phyloP scores from a whole-genome alignment of 2,888 invertebrate genomes.

The Euphydryas editha region DNA sequence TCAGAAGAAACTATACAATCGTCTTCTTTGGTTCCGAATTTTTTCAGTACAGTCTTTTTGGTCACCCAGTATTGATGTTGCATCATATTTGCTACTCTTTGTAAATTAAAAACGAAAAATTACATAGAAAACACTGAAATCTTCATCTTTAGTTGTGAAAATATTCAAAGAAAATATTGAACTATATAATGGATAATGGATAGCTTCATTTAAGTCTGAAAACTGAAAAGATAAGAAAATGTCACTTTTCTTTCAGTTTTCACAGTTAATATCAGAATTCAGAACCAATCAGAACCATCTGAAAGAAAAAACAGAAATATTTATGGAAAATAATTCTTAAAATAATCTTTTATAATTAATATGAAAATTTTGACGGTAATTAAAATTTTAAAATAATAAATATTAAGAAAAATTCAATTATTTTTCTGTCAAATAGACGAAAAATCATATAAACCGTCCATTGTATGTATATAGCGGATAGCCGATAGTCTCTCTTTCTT shows the following conservation, averaged over 20 bases:
- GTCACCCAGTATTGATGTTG: constrained; percentile 99
- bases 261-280: background rate
- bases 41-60: constrained; percentile 96
- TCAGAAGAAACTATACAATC: constrained; percentile 98
- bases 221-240: constrained; percentile 4
- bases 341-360: background rate
- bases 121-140: constrained; percentile 12
- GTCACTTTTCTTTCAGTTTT: background rate
- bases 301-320: background rate
- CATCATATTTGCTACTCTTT: constrained; percentile 78
- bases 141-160: constrained; percentile 12
- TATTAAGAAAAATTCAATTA: background rate
- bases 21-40: constrained; percentile 98
- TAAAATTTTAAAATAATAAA: background rate
- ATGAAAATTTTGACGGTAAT: background rate
- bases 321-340: background rate
- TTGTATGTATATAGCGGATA: background rate
- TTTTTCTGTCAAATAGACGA: too few species aligned
- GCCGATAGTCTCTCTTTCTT: too few species aligned
- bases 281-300: too few species aligned
- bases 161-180: constrained; percentile 6
- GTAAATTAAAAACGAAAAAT: constrained; percentile 15
- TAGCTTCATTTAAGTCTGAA: constrained; percentile 5
- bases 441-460: background rate
- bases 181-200: too few species aligned